phyloP scores from a whole-genome alignment of 1,140 invertebrate genomes.

The Pseudobourletiella spinata region DNA sequence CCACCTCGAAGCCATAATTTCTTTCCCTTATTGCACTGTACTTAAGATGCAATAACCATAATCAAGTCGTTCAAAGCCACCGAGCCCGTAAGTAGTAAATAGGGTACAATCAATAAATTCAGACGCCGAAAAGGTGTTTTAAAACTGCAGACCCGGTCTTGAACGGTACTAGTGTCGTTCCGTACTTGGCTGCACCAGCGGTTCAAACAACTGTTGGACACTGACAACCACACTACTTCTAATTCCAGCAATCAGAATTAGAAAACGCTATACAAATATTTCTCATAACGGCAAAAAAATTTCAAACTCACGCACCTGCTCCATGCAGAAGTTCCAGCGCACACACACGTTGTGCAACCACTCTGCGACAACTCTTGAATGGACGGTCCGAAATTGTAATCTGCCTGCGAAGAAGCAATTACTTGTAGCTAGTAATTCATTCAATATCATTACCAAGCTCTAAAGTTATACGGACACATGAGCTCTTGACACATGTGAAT shows the following conservation, averaged over 20 bases:
- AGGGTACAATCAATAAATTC: no score
- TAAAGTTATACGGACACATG: background rate
- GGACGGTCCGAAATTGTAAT: conserved; percentile 55
- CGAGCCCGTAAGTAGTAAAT: no score
- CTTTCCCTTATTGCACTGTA: background rate
- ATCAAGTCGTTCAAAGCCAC: no score
- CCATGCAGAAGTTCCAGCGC: conserved; percentile 58
- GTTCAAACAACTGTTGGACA: no score
- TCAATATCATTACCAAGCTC: background rate
- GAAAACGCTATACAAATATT: conserved; percentile 34
- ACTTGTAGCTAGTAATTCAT: background rate
- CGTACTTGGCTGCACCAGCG: no score
- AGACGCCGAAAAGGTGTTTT: no score
- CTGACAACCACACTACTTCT: no score
- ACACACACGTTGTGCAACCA: conserved; percentile 51
- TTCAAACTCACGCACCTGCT: conserved; percentile 44
- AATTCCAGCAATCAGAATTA: no score
- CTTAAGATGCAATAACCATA: background rate
- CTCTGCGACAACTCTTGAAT: conserved; percentile 47
- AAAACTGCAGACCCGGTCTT: no score
- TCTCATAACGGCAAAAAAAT: conserved; percentile 26
- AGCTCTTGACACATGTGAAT: background rate
- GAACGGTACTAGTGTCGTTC: no score
- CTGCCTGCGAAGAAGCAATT: conserved; percentile 46
- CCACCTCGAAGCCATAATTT: background rate